Evolutionary conservation across 2,888 invertebrate species (phyloP).

Genomic region (Stenurella melanura): DNA sequence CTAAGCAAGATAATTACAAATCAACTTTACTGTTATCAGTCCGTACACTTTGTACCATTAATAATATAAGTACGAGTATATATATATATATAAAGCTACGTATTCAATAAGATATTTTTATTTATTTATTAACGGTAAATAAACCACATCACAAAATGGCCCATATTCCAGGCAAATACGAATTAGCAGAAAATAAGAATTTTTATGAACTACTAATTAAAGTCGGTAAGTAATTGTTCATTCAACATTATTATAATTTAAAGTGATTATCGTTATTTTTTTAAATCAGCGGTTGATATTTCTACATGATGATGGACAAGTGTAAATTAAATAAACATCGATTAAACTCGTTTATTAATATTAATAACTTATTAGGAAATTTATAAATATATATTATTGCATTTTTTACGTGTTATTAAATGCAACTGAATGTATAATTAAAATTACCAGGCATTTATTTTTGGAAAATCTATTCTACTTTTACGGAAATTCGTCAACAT

Average conservation of each 20-base stretch:
- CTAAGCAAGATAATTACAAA: neutral
- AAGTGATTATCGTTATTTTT: too few relatives aligned
- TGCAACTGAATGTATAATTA: too few relatives aligned
- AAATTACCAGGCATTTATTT: too few relatives aligned
- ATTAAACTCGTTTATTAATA: too few relatives aligned
- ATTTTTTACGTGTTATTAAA: too few relatives aligned
- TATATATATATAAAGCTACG: neutral
- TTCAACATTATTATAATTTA: neutral
- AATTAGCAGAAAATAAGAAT: slow-evolving; percentile 59
- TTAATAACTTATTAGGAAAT: too few relatives aligned
- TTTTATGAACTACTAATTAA: slow-evolving; percentile 55
- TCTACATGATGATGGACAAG: too few relatives aligned
- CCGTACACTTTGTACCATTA: neutral
- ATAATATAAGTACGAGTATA: neutral
- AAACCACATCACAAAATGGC: slow-evolving; percentile 50
- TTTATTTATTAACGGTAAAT: neutral
- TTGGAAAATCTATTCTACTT: too few relatives aligned
- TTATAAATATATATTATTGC: too few relatives aligned
- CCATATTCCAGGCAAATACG: slow-evolving; percentile 59
- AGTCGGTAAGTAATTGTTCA: slow-evolving; percentile 54
- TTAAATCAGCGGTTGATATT: too few relatives aligned
- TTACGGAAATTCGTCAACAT: too few relatives aligned
- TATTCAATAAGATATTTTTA: neutral
- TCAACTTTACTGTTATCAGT: neutral
- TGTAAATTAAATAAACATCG: too few relatives aligned